Percentiles rank a stretch among this genome's conserved stretches.
phyloP scores from a whole-genome alignment of 2,797 vertebrate species.

The Dendrocincla fuliginosa region DNA sequence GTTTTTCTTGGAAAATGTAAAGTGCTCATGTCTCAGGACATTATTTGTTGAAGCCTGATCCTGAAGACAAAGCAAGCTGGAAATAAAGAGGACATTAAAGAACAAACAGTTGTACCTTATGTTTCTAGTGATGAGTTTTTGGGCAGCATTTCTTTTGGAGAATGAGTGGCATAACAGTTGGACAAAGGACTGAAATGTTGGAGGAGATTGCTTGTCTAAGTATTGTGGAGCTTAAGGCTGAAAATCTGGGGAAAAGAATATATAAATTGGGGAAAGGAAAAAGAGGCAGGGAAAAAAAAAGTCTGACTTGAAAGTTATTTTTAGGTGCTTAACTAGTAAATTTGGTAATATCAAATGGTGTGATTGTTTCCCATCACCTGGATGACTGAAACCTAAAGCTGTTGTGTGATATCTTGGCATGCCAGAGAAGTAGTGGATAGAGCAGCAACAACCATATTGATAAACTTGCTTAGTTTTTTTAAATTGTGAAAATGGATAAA shows the following conservation, averaged over 20 bases:
- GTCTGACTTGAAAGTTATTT: background rate
- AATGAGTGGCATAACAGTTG: background rate
- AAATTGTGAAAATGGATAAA: background rate
- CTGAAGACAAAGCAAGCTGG: background rate
- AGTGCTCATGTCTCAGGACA: background rate
- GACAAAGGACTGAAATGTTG: background rate
- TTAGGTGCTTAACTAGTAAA: background rate
- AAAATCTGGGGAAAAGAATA: background rate
- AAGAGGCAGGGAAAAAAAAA: background rate
- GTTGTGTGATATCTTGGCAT: background rate
- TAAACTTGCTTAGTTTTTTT: background rate
- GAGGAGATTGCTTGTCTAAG: background rate
- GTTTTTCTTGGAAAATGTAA: background rate
- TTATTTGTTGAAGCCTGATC: background rate
- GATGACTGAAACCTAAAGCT: background rate
- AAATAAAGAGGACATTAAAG: background rate
- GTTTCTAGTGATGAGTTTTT: background rate
- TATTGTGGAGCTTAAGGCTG: background rate
- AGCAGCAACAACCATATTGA: background rate
- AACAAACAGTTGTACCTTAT: background rate
- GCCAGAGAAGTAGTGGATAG: background rate
- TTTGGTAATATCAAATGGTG: background rate
- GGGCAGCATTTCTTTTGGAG: background rate
- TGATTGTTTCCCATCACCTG: background rate
- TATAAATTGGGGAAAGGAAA: background rate